A percentile compares a stretch with the other conserved stretches of the same genome.
Evolutionary conservation across 2,888 invertebrate genomes (phyloP).

Genomic region (Theristus sp.): DNA sequence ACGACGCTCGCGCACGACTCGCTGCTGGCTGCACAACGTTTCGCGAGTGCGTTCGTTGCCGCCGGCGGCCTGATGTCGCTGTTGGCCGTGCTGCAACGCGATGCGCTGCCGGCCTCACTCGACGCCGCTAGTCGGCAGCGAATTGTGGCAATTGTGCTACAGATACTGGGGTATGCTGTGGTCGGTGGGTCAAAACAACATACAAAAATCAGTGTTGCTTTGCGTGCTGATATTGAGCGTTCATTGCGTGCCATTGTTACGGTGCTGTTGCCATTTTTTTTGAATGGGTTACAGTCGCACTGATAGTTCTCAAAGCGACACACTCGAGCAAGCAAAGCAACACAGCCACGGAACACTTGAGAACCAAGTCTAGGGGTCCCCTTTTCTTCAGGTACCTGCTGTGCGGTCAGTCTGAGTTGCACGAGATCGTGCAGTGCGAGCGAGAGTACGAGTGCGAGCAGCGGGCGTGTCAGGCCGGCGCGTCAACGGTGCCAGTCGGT

Average conservation of each 20-base stretch:
- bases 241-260: too few species aligned
- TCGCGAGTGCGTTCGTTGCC: neutral
- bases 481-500: neutral
- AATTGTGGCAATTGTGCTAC: constrained; percentile 33
- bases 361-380: too few species aligned
- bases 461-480: neutral
- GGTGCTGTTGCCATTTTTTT: too few species aligned
- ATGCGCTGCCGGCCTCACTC: constrained; percentile 31
- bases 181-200: too few species aligned
- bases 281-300: too few species aligned
- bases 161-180: constrained; percentile 26
- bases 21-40: neutral
- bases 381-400: constrained; percentile 29
- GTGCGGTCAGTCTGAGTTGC: constrained; percentile 26
- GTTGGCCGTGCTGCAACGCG: constrained; percentile 32
- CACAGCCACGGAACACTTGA: too few species aligned
- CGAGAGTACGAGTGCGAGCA: neutral
- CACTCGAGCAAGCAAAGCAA: too few species aligned
- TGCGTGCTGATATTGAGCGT: too few species aligned
- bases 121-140: constrained; percentile 35
- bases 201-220: too few species aligned
- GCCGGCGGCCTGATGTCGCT: constrained; percentile 18
- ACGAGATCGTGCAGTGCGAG: constrained; percentile 1
- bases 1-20: neutral
- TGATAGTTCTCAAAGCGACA: too few species aligned